These are phyloP conservation scores for Pipistrellus pipistrellus DNA, from an alignment of 2,797 vertebrate species.

Conservation along the genomic window DNA sequence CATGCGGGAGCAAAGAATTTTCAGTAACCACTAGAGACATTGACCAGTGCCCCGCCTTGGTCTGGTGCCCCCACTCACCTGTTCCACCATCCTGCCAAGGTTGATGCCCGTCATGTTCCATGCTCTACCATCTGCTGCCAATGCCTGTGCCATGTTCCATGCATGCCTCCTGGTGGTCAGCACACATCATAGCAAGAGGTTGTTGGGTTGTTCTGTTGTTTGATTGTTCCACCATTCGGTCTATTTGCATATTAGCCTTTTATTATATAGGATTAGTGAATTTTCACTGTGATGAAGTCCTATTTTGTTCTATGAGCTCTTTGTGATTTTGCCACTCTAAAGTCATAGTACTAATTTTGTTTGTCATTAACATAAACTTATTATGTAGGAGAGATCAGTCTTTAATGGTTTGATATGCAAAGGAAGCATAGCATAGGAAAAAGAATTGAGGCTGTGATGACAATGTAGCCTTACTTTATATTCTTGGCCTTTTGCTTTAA, in stretches of 20 bases:
- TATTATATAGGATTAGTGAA: neutral
- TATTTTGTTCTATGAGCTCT: neutral
- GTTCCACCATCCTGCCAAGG: too few species aligned
- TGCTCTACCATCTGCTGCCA: too few species aligned
- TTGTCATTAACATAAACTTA: neutral
- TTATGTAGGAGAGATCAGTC: neutral
- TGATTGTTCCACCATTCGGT: too few species aligned
- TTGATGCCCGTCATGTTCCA: too few species aligned
- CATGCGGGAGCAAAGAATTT: too few species aligned
- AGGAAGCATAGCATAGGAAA: neutral
- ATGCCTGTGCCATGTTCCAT: too few species aligned
- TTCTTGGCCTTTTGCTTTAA: neutral
- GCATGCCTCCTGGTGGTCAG: too few species aligned
- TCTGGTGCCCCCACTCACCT: too few species aligned
- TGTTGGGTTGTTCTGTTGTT: too few species aligned
- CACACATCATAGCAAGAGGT: accelerated
- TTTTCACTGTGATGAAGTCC: neutral
- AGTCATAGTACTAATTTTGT: neutral
- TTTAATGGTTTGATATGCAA: neutral
- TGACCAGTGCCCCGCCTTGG: too few species aligned
- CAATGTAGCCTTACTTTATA: neutral
- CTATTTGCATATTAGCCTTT: too few species aligned
- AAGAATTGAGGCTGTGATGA: neutral
- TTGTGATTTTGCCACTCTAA: neutral
- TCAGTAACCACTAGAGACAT: too few species aligned